These are phyloP conservation scores for Thunnus albacares DNA, from an alignment of 2,797 vertebrate species.

Conservation along the genomic window DNA sequence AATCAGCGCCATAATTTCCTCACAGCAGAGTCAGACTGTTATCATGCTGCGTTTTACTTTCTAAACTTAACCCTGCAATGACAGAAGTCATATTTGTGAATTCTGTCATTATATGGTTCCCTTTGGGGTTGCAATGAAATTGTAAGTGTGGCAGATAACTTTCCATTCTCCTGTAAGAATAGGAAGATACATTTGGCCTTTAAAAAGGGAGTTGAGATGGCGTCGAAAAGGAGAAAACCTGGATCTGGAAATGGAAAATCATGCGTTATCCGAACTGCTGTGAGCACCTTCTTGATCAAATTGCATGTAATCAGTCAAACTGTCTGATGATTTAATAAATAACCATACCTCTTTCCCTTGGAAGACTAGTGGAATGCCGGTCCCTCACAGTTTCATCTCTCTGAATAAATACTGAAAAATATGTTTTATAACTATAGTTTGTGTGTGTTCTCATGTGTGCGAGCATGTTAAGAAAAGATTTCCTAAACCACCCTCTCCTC, in stretches of 20 bases:
- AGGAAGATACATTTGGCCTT: not conserved
- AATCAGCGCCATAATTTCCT: constrained; percentile 19
- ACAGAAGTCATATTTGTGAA: constrained; percentile 18
- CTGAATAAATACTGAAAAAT: constrained; percentile 16
- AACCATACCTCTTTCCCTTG: not conserved
- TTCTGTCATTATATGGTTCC: constrained; percentile 33
- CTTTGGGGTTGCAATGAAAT: constrained; percentile 4
- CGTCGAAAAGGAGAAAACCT: not conserved
- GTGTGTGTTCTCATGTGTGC: constrained; percentile 67
- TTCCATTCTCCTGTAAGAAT: constrained; percentile 9
- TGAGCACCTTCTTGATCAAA: constrained; percentile 10
- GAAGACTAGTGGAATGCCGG: not conserved
- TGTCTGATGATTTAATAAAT: not conserved
- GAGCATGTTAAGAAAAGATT: constrained; percentile 73
- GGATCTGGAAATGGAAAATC: not conserved
- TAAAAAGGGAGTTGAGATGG: not conserved
- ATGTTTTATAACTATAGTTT: constrained; percentile 26
- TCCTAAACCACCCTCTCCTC: constrained; percentile 74
- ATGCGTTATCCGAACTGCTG: not conserved
- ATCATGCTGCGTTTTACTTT: constrained; percentile 28
- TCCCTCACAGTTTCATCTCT: not conserved
- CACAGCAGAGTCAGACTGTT: constrained; percentile 18
- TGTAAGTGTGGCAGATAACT: constrained; percentile 17
- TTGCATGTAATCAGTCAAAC: not conserved
- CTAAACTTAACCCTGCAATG: constrained; percentile 4